Percentiles rank a stretch among this genome's conserved stretches.
These are phyloP conservation scores for Podarcis muralis DNA, from an alignment of 2,113 vertebrate species.

Conservation along the genomic window DNA sequence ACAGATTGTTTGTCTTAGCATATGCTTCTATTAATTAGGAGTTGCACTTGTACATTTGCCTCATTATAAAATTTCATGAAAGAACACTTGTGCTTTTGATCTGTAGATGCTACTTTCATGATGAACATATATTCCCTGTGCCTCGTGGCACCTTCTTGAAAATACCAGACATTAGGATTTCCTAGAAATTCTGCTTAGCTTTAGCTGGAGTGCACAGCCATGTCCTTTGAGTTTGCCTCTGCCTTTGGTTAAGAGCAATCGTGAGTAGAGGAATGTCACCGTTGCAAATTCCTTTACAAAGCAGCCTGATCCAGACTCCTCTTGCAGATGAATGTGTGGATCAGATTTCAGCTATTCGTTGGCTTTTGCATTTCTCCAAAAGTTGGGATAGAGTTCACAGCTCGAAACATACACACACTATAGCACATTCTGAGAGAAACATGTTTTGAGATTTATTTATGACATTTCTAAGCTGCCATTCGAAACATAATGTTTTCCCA, in stretches of 20 bases:
- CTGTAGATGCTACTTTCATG: background rate
- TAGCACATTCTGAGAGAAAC: too few species aligned
- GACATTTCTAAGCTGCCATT: too few species aligned
- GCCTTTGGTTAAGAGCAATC: background rate
- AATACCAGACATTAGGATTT: slow-evolving; percentile 56
- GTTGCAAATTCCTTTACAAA: background rate
- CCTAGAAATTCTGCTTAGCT: slow-evolving; percentile 52
- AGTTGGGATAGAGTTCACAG: background rate
- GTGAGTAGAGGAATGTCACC: background rate
- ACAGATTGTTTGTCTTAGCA: background rate
- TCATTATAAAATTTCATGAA: background rate
- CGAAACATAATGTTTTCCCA: too few species aligned
- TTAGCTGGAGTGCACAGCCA: background rate
- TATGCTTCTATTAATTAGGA: background rate
- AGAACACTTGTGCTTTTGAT: slow-evolving; percentile 16
- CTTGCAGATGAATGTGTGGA: background rate
- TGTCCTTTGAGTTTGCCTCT: background rate
- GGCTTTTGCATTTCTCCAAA: background rate
- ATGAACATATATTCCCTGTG: background rate
- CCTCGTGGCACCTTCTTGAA: slow-evolving; percentile 36
- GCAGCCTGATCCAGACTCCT: background rate
- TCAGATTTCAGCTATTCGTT: background rate
- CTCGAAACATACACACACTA: background rate
- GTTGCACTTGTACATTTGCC: background rate
- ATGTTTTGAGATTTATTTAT: too few species aligned